phyloP scores from a whole-genome alignment of 2,113 vertebrate species.

The Okapia johnstoni region DNA sequence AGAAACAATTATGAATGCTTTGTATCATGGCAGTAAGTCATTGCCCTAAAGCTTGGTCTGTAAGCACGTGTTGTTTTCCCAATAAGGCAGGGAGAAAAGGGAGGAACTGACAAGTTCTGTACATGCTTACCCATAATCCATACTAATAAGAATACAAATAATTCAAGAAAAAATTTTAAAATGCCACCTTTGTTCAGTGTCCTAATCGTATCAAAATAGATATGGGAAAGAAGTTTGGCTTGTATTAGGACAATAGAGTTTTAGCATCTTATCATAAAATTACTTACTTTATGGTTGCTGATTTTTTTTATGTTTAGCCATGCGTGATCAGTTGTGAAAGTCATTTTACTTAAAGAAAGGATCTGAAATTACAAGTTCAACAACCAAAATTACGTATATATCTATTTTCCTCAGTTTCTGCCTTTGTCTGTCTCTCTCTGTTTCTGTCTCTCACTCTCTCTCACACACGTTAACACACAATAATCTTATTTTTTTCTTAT shows the following conservation, averaged over 20 bases:
- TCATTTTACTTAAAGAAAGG: neutral
- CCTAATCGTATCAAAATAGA: neutral
- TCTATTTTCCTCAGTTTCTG: neutral
- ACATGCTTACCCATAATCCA: neutral
- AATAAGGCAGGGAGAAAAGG: neutral
- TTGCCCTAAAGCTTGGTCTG: neutral
- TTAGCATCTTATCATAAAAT: neutral
- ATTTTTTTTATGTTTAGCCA: neutral
- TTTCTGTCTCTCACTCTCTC: neutral
- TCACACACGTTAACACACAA: neutral
- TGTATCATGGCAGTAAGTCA: constrained; percentile 42
- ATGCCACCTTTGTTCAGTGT: neutral
- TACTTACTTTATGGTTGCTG: neutral
- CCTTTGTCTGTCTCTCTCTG: neutral
- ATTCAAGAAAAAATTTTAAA: neutral
- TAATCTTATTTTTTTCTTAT: neutral
- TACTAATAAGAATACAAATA: neutral
- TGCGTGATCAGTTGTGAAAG: neutral
- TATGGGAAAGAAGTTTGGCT: neutral
- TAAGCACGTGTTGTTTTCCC: neutral
- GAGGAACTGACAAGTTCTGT: neutral
- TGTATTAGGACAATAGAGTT: neutral
- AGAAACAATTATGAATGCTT: constrained; percentile 62
- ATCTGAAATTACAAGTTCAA: neutral
- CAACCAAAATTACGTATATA: neutral